phyloP scores from a whole-genome alignment of 2,888 invertebrate species.

The Tortrix viridana region DNA sequence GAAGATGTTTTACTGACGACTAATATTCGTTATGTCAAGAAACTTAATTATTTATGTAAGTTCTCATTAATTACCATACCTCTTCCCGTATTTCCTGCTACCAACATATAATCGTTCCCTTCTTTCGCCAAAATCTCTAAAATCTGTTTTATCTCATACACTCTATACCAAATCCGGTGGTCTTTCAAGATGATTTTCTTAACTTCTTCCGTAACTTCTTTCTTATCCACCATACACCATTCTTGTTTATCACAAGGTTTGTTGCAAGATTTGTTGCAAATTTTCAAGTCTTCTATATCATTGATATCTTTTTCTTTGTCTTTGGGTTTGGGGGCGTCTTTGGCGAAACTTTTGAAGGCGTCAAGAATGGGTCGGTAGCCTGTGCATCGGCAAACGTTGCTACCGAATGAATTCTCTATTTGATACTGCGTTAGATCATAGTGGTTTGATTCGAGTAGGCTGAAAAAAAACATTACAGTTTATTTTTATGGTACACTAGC shows the following conservation, averaged over 20 bases:
- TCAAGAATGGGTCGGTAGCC: constrained; percentile 86
- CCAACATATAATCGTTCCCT: constrained; percentile 78
- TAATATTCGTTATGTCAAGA: too few species aligned
- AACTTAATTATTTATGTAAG: background rate
- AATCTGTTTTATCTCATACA: constrained; percentile 71
- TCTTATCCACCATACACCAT: constrained; percentile 57
- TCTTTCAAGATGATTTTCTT: constrained; percentile 55
- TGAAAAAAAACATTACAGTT: constrained; percentile 48
- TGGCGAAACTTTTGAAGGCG: constrained; percentile 85
- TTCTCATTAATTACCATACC: constrained; percentile 63
- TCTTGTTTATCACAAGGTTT: constrained; percentile 49
- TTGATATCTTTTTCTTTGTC: constrained; percentile 44
- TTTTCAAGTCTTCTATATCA: constrained; percentile 60
- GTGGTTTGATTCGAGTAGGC: constrained; percentile 65
- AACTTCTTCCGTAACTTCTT: constrained; percentile 43
- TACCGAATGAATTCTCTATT: constrained; percentile 88
- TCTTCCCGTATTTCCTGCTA: constrained; percentile 89
- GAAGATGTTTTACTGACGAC: too few species aligned
- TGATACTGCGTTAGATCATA: constrained; percentile 82
- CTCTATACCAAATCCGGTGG: constrained; percentile 78
- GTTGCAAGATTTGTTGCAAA: constrained; percentile 44
- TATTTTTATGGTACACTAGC: background rate
- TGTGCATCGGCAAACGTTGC: constrained; percentile 90
- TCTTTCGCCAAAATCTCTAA: constrained; percentile 66
- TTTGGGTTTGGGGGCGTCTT: constrained; percentile 61